Evolutionary conservation across 2,888 invertebrate genomes (phyloP).

Genomic region (Sarcophaga carnaria): DNA sequence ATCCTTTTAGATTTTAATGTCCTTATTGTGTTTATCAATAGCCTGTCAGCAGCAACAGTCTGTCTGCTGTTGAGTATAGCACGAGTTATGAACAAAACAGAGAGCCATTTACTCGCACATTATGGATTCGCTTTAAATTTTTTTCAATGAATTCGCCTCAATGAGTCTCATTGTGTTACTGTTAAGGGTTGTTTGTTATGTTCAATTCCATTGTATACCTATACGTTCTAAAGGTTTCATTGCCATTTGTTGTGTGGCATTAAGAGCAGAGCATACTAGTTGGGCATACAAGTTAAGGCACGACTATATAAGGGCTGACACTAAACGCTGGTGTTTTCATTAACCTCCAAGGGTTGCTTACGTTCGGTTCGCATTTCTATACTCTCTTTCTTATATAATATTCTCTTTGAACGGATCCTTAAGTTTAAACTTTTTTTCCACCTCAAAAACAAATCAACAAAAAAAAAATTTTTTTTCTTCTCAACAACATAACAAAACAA

Average conservation of each 20-base stretch:
- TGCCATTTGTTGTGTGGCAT: constrained; percentile 47
- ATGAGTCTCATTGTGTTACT: neutral
- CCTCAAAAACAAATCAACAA: constrained; percentile 37
- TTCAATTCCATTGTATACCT: constrained; percentile 39
- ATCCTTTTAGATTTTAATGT: constrained; percentile 2
- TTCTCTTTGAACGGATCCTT: constrained; percentile 80
- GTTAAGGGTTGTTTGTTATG: constrained; percentile 54
- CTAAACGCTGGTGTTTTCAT: constrained; percentile 80
- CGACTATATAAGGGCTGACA: constrained; percentile 80
- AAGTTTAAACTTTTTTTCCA: constrained; percentile 73
- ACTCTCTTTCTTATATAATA: constrained; percentile 82
- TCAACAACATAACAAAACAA: constrained; percentile 72
- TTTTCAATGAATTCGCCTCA: constrained; percentile 54
- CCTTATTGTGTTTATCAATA: constrained; percentile 26
- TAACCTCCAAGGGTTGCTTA: constrained; percentile 83
- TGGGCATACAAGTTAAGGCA: constrained; percentile 41
- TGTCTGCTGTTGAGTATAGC: constrained; percentile 66
- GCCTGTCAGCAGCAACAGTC: constrained; percentile 66
- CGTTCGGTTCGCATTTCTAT: constrained; percentile 83
- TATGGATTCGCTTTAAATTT: constrained; percentile 38
- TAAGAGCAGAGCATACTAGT: constrained; percentile 30
- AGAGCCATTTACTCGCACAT: constrained; percentile 60
- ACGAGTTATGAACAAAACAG: constrained; percentile 70
- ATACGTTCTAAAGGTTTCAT: constrained; percentile 56
- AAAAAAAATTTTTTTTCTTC: neutral